Evolutionary conservation across 2,888 invertebrate genomes (phyloP).

Genomic region (Aspidiotus destructor): DNA sequence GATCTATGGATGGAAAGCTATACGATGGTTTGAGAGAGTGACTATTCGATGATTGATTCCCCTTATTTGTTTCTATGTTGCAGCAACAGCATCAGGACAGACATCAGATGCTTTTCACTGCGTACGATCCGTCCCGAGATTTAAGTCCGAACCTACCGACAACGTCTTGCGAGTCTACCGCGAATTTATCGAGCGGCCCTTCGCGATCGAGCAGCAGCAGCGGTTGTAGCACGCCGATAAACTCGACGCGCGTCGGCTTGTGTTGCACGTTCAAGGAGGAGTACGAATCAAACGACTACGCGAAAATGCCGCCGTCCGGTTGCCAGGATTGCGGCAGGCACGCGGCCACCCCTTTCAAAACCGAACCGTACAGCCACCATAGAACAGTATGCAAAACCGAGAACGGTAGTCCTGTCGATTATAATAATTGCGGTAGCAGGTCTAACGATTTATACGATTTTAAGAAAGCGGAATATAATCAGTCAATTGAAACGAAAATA

Average conservation of each 20-base stretch:
- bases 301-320: constrained; percentile 17
- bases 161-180: constrained; percentile 43
- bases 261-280: constrained; percentile 35
- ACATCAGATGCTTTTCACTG: constrained; percentile 49
- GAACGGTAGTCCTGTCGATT: constrained; percentile 14
- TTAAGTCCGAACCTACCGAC: constrained; percentile 64
- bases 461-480: constrained; percentile 9
- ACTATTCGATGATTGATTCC: no score
- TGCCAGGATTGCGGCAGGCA: constrained; percentile 33
- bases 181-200: constrained; percentile 10
- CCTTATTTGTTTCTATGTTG: not conserved
- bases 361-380: constrained; percentile 8
- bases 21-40: no score
- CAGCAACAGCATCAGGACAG: constrained; percentile 55
- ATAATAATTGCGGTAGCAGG: constrained; percentile 7
- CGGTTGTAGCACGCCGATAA: constrained; percentile 36
- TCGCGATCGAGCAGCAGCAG: constrained; percentile 34
- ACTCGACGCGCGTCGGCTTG: constrained; percentile 36
- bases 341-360: not conserved
- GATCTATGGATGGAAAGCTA: no score
- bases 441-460: constrained; percentile 18
- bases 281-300: constrained; percentile 33
- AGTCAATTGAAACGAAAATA: constrained; percentile 25
- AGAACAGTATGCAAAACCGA: constrained; percentile 21
- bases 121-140: constrained; percentile 63